Evolutionary conservation across 2,113 vertebrate species (phyloP).

Genomic region (Poecile atricapillus): DNA sequence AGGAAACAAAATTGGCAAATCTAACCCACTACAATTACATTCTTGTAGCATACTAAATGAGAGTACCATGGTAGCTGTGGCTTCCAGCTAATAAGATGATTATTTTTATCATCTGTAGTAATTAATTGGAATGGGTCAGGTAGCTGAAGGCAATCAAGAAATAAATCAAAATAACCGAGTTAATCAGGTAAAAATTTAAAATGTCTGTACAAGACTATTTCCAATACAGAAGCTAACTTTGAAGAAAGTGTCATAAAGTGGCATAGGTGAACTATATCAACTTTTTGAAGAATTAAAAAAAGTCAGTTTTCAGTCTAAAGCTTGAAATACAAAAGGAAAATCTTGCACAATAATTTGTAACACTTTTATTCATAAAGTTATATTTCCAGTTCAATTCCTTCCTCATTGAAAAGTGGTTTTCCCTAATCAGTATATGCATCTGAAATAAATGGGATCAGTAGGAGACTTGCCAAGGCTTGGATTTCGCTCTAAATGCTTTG

Average conservation of each 20-base stretch:
- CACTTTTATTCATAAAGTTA: not conserved
- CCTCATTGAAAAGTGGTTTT: not conserved
- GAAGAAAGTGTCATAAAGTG: not conserved
- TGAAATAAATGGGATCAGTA: not conserved
- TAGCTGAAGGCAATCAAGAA: constrained; percentile 20
- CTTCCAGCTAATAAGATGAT: constrained; percentile 6
- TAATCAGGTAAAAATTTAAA: not conserved
- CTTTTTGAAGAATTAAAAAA: not conserved
- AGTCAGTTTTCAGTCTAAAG: not conserved
- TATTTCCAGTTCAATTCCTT: not conserved
- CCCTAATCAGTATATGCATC: not conserved
- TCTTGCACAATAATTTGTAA: not conserved
- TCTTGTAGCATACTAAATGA: not conserved
- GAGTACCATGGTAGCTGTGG: not conserved
- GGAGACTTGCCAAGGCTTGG: not conserved
- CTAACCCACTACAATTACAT: too few relatives aligned
- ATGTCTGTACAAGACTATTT: not conserved
- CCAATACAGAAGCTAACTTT: not conserved
- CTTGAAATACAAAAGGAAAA: not conserved
- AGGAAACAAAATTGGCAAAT: too few relatives aligned
- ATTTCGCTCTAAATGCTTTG: not conserved
- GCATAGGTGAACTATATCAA: not conserved
- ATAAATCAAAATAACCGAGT: not conserved
- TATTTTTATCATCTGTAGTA: constrained; percentile 14
- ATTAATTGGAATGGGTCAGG: constrained; percentile 39